Base-by-base conservation (phyloP, 1,140 invertebrate genomes). In the Araneus ventricosus region DNA sequence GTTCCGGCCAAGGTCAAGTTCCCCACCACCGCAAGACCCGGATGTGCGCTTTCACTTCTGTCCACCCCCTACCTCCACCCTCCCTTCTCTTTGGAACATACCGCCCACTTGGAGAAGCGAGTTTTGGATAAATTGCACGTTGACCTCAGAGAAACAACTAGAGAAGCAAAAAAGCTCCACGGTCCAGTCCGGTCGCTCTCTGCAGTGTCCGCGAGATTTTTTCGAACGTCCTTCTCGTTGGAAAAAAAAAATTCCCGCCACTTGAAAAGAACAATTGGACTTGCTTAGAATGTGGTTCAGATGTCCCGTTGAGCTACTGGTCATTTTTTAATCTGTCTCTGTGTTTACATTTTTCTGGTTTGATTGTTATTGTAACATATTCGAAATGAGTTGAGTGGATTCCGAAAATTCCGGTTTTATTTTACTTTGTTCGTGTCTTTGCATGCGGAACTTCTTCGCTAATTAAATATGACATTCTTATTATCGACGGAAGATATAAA, bases 1-100 rank as follows among this genome's bases (percentile, higher is more conserved):
- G 90, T 86, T 67, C 90, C 90, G 82, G 82, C 90, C 90, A 92
- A 92, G 90, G 90, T 92, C 90, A 92, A 92, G 90, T 92, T 84
- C 89, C 34, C 89, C 89, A n/a, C 89, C 70, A 61, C 75, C 89
- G 80, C 90, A 70, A 86, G 90, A 92, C 90, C 90, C 90, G 90
- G 90, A 92, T 92, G 80, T 86, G 82, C 52, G 90, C 79, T 92
- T 92, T 92, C 90, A 92, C 90, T 92, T 85, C 87, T 70, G 27
- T 20, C 24, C 30, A 8, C 61, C 30, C 37, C 61, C 61, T 22
- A 22, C 59, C 37, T 30, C 86, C 61, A 14, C 45, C 67, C 30
- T 88, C 84, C 37, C 7, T 45, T 39, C 8, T 20, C 20, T 59
- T 67, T 41, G 30, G 22, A 88, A 70, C 30, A 88, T 37, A 41